These are phyloP conservation scores for Toxonevra muliebris DNA, from an alignment of 2,888 invertebrate genomes.

Conservation along the genomic window DNA sequence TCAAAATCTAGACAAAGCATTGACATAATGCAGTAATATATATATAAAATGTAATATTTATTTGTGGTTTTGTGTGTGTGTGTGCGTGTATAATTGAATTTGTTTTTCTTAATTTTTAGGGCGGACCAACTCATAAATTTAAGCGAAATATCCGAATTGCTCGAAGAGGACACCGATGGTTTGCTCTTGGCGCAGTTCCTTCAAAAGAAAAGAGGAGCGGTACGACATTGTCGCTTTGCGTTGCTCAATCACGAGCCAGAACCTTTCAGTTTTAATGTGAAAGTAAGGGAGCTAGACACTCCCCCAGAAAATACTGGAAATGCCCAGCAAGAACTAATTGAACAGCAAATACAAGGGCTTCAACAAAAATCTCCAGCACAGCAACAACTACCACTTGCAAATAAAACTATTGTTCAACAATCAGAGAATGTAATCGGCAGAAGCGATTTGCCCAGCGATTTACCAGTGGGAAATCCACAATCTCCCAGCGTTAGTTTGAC, in stretches of 20 bases:
- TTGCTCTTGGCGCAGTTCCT: constrained; percentile 40
- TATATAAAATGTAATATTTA: too few relatives aligned
- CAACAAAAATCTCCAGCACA: neutral
- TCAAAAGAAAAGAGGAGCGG: constrained; percentile 32
- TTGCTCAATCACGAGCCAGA: constrained; percentile 32
- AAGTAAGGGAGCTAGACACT: constrained; percentile 4
- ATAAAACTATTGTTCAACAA: neutral
- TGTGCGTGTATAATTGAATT: too few relatives aligned
- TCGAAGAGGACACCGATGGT: constrained; percentile 40
- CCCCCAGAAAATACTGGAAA: neutral
- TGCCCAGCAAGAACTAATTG: neutral
- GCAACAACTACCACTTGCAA: neutral
- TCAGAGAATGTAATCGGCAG: neutral
- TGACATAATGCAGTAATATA: too few relatives aligned
- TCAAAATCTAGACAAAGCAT: neutral
- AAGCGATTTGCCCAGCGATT: neutral
- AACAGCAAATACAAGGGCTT: neutral
- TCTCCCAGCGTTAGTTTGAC: neutral
- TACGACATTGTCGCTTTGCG: constrained; percentile 20
- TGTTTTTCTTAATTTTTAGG: constrained; percentile 5
- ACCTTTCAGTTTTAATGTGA: constrained; percentile 38
- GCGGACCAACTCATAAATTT: constrained; percentile 24
- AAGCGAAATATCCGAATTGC: constrained; percentile 37
- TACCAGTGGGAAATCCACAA: neutral
- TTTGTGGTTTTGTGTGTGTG: neutral